Percentiles rank a stretch among this genome's conserved stretches.
These are phyloP conservation scores for Cardiocondyla obscurior DNA, from an alignment of 1,140 invertebrate species.

Conservation along the genomic window DNA sequence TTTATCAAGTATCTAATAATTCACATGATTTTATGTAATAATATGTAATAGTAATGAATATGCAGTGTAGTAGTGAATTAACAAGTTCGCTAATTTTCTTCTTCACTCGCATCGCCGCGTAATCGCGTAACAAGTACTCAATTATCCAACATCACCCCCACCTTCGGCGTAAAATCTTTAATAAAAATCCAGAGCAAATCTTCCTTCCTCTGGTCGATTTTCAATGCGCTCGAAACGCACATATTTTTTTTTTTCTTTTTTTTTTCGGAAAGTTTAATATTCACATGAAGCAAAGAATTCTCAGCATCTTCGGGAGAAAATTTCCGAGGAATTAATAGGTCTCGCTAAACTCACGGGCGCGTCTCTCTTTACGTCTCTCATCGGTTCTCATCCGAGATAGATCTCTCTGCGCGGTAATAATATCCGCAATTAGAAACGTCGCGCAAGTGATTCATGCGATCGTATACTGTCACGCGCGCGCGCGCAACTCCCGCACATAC, in stretches of 20 bases:
- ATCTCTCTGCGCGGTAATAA: conserved; percentile 38
- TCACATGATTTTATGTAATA: conserved; percentile 55
- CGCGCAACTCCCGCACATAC: not conserved
- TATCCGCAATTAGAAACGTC: conserved; percentile 56
- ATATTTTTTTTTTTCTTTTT: not conserved
- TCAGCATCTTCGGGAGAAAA: no score
- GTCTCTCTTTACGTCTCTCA: not conserved
- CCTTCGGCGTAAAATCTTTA: not conserved
- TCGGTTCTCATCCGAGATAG: not conserved
- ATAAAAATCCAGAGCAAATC: not conserved
- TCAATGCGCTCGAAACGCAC: not conserved
- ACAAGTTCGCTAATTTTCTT: conserved; percentile 43
- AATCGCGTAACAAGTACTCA: conserved; percentile 18
- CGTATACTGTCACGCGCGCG: not conserved
- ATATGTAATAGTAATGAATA: conserved; percentile 56
- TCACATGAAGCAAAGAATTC: no score
- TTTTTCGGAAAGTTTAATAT: not conserved
- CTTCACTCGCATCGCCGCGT: conserved; percentile 27
- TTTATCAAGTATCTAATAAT: conserved; percentile 58
- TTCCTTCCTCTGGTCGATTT: not conserved
- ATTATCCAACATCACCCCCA: not conserved
- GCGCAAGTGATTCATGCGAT: conserved; percentile 56
- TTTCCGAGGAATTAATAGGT: not conserved
- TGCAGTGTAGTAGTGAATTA: conserved; percentile 42
- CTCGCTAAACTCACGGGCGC: not conserved